phyloP scores from a whole-genome alignment of 2,888 invertebrate genomes.

The Dynastes tityus region DNA sequence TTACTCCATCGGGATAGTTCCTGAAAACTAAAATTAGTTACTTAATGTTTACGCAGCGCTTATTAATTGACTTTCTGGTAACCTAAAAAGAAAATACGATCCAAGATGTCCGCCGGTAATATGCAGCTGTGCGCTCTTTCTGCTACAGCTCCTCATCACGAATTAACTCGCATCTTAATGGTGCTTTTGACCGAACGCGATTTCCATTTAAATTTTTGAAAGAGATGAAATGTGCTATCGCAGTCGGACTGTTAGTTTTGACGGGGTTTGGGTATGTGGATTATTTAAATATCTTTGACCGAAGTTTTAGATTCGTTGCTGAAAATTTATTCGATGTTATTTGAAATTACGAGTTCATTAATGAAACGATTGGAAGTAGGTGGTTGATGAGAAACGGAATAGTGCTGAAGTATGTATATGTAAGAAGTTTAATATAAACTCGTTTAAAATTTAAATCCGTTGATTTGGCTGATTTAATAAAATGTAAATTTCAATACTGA shows the following conservation, averaged over 20 bases:
- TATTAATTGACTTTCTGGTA: slow-evolving; percentile 40
- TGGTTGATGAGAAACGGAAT: too few relatives aligned
- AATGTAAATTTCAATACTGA: too few relatives aligned
- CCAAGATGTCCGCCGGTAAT: slow-evolving; percentile 39
- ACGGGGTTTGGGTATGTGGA: too few relatives aligned
- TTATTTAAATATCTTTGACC: too few relatives aligned
- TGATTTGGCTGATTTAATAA: too few relatives aligned
- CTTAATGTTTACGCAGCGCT: slow-evolving; percentile 43
- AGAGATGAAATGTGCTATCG: neutral
- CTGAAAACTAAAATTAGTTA: slow-evolving; percentile 42
- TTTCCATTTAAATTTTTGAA: slow-evolving; percentile 26
- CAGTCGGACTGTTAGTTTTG: neutral
- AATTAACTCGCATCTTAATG: slow-evolving; percentile 26
- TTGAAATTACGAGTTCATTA: too few relatives aligned
- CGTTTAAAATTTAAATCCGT: too few relatives aligned
- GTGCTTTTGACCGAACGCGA: slow-evolving; percentile 24
- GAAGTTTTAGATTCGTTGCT: too few relatives aligned
- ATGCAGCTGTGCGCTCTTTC: slow-evolving; percentile 25
- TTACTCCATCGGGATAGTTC: slow-evolving; percentile 19
- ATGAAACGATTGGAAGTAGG: too few relatives aligned
- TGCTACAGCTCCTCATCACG: slow-evolving; percentile 9
- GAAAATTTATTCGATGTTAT: too few relatives aligned
- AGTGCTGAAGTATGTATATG: too few relatives aligned
- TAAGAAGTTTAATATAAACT: too few relatives aligned
- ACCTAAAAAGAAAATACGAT: slow-evolving; percentile 36